Base-by-base conservation (phyloP, 92 coral and sea anemone genomes). In the Palythoa grandiflora region DNA sequence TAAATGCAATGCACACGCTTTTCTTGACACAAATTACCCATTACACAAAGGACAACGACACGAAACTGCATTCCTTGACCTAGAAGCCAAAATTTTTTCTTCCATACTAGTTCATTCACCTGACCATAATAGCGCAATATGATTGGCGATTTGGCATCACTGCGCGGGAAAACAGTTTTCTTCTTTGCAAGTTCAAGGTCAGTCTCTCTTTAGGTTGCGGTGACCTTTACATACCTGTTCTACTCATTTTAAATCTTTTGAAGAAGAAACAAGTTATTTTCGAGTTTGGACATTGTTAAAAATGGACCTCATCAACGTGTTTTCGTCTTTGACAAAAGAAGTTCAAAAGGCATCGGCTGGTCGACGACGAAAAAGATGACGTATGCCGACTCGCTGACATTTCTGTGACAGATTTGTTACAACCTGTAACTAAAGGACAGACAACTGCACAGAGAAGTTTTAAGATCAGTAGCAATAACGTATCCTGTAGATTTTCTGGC, bases 21-120 rank as follows among this genome's bases (percentile, higher is more conserved):
- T 59, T 59, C 65, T 59, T 59, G 65, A 59, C 20, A 59, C 65
- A 59, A 59, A 0, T 15, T 15, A n/a, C 20, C 65, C 65, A 59
- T 15, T 59, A 59, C 20, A 59, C 17, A 59, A 59, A 59, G 65
- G 65, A 59, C 21, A 15, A 59, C n/a, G 65, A 59, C 65, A 59
- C 0, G 65, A n/a, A 59, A n/a, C 65, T 14, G 21, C 65, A 59
- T 16, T 59, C 19, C 20, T 59, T 1, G 65, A 59, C 16, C 65
- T 59, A 4, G 65, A 16, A 59, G 65, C 65, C 65, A 59, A 15
- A 20, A 59, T 59, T 59, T 59, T 59, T 0, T 14, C 65, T 59
- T 59, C 65, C 20, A 59, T 21, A 37, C 44, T 71, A 44, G 72
- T 66, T 66, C 72, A 66, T 66, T 66, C 39, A 66, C 72, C 38